Base-by-base conservation (phyloP, 2,113 vertebrate genomes). In the Dasyprocta punctata region DNA sequence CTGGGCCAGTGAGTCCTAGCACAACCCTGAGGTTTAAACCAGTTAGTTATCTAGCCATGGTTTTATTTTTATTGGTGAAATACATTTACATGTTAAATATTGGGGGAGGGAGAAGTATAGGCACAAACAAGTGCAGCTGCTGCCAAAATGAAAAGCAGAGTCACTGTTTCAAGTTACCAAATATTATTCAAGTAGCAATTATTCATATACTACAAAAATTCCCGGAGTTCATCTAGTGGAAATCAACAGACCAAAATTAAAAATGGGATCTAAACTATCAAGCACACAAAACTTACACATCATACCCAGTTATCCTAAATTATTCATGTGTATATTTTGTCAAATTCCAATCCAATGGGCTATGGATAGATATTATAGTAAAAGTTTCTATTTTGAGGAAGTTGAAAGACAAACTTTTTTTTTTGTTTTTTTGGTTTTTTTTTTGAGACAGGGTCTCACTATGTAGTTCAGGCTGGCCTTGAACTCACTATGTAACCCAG, bases 211-310 rank as follows among this genome's bases (percentile, higher is more conserved):
- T 77, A 82, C n/a, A 89, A 33, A 90, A 90, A 94, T 82, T 26
- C 8, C 52, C 56, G 92, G 85, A 7, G 75, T 82, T 95, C 33
- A 82, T 41, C 58, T 91, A 86, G 5, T 56, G 26, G 41, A 87
- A 90, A 95, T 86, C 69, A 94, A 91, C 7, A 89, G 26, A 85
- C n/a, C 63, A 94, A 96, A 93, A 94, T 52, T 60, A 90, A 93
- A 96, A 94, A 7, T 44, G 41, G 56, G 1, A 19, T 67, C 28
- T 90, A 97, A 90, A 96, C 91, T 83, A 65, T 73, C 63, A 93
- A 95, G 86, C 88, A 88, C 28, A 30, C 12, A 58, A 73, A 88
- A 63, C 49, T 54, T 78, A 94, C 36, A 95, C 41, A 86, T 65
- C 41, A 90, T 82, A 24, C 28, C 14, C 84, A 47, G 22, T 54